These are phyloP conservation scores for Dasysyrphus albostriatus DNA, from an alignment of 2,888 invertebrate genomes.

Conservation along the genomic window DNA sequence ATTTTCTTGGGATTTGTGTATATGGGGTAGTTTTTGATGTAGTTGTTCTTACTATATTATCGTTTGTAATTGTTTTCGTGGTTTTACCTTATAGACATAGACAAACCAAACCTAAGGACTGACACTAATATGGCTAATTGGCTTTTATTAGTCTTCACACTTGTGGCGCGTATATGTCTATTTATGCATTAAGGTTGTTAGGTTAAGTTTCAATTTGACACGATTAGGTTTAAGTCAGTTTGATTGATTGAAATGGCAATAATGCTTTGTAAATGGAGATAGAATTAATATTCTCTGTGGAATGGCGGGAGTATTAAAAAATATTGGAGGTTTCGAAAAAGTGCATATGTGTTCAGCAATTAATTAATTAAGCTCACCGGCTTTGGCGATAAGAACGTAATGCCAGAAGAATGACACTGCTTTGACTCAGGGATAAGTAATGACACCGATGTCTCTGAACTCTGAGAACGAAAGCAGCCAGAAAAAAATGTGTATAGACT, in stretches of 20 bases:
- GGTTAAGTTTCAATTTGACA: constrained; percentile 71
- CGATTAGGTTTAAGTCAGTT: constrained; percentile 63
- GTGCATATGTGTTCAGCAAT: no score
- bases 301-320: neutral
- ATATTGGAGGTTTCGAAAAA: neutral
- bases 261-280: neutral
- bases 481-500: no score
- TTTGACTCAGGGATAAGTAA: no score
- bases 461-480: no score
- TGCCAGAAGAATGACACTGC: no score
- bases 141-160: constrained; percentile 75
- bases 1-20: constrained; percentile 45
- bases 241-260: constrained; percentile 55
- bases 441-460: no score
- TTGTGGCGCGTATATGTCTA: constrained; percentile 60
- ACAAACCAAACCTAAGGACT: constrained; percentile 31
- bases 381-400: no score
- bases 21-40: constrained; percentile 8
- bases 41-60: constrained; percentile 3
- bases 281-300: neutral
- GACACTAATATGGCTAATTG: constrained; percentile 69
- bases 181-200: constrained; percentile 62
- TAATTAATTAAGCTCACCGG: no score
- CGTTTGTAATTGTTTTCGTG: constrained; percentile 45
- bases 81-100: constrained; percentile 42